Evolutionary conservation across 2,113 vertebrate species (phyloP), one percentile per base, ranked within the genome.

Genomic region (Chlamydotis undulata): DNA sequence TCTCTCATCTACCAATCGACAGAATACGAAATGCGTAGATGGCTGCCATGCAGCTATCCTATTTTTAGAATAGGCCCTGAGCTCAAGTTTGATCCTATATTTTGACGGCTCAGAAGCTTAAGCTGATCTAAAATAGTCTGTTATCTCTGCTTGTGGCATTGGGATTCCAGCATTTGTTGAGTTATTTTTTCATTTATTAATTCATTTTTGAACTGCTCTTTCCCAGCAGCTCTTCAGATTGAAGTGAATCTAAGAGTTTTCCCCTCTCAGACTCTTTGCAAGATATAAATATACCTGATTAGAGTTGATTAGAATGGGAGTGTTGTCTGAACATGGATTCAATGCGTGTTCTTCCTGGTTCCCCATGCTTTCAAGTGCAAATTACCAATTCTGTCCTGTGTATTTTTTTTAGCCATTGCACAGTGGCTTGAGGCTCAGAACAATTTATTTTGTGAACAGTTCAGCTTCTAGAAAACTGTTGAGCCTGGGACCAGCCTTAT

Each of bases 21-120:
- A 75, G 63, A 64, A 25, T 61, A 53, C 19, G 52, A 93, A 84
- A 49, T 68, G 43, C 0, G 0, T 45, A 63, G 37, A 73, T 79
- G 85, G 67, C 29, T 68, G 77, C 55, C 15, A 14, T 53, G 57
- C 64, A 79, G 26, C 41, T 31, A 1, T 19, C 31, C 28, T 96
- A 93, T 89, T 94, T 94, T 95, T 96, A 93, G 76, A 90, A 57
- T 35, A 57, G 69, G 73, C 86, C 39, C 43, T 22, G 41, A 90
- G 76, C 77, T 57, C 19, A 45, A 53, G 56, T 95, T 93, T 63
- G 88, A 78, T 64, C 41, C 13, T 4, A 11, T 28, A 57, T 92
- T 92, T 83, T 92, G 71, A 77, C 79, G 3, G 3, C 33, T 74
- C 68, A 70, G 63, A 81, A 78, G 60, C 52, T 88, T 77, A 92